Evolutionary conservation across 53 echinoderm and acorn worm species (phyloP), one percentile per base, ranked within the genome.

Genomic region (Holothuria leucospilota): DNA sequence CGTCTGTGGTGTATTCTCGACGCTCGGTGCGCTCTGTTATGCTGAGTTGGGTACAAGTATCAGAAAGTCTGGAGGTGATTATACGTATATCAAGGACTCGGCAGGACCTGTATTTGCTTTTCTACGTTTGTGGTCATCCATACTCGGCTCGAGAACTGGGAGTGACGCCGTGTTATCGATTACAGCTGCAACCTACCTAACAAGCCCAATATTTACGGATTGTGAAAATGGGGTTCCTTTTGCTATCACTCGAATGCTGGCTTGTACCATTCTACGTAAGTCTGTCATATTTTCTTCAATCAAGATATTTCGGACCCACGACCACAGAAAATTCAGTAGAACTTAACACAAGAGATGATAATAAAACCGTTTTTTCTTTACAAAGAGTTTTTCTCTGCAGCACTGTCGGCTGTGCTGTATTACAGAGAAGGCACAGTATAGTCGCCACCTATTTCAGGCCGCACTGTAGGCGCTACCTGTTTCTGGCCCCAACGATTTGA

Each of bases 31-130:
- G 2, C 93, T 96, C 2, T 87, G 93, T 53, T 94, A 92, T 59
- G 94, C 91, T 16, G 96, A 96, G 65, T 81, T 96, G 5, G 96
- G 91, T 6, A 91, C 94, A 4, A 91, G 89, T 7, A 86, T 96
- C 58, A 68, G 88, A 21, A 89, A 89, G 23, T 94, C 94, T 10
- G 96, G 96, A 2, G 93, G 96, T 5, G 94, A 94, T 62, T 94
- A 90, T 67, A 82, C 91, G 9, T 96, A 85, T 64, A 59, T 96
- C 73, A 85, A 91, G 38, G 88, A 91, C 16, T 84, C 85, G 23
- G 94, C 91, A 74, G 96, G 96, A 6, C 84, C 88, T 0, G 66
- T 96, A 29, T 85, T 83, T 16, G 96, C 96, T 7, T 96, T 96
- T 51, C 71, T 96, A 39, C 82, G 89, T 39, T 51, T 94, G 0